These are phyloP conservation scores for Eulemur mongoz DNA, from an alignment of 2,797 vertebrate genomes.

Conservation along the genomic window DNA sequence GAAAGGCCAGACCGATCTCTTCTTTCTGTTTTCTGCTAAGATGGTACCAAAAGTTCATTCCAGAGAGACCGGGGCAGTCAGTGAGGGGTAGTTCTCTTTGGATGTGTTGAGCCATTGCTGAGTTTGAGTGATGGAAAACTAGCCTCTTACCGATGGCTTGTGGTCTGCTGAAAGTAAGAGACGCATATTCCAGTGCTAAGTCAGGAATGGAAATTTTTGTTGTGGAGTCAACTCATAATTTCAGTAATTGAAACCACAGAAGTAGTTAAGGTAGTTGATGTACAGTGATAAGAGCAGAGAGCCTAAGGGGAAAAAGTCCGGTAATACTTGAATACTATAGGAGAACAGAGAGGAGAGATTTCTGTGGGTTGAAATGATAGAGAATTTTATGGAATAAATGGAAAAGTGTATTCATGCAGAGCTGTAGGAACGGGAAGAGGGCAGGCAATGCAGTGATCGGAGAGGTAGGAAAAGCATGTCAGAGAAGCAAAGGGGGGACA, in stretches of 20 bases:
- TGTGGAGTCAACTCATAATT: conserved; percentile 63
- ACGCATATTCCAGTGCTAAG: not conserved
- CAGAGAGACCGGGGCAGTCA: not conserved
- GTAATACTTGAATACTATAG: not conserved
- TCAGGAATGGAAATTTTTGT: conserved; percentile 65
- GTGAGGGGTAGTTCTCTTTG: not conserved
- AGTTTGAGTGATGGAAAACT: not conserved
- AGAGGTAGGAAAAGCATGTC: not conserved
- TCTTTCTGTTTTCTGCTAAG: not conserved
- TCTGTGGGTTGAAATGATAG: not conserved
- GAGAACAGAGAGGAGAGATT: conserved; percentile 18
- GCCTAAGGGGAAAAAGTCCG: not conserved
- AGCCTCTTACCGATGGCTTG: conserved; percentile 16
- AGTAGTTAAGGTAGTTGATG: conserved; percentile 70
- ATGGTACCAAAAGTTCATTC: not conserved
- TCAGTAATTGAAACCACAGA: conserved; percentile 73
- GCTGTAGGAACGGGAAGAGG: not conserved
- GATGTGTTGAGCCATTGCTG: not conserved
- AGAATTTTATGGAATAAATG: not conserved
- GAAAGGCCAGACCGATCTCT: not conserved
- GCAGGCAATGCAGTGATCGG: not conserved
- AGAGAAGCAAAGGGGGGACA: not conserved
- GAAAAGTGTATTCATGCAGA: not conserved
- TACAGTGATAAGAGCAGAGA: conserved; percentile 55
- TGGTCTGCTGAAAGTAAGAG: conserved; percentile 48